Evolutionary conservation across 2,888 invertebrate species (phyloP).

Genomic region (Chaetogeoica ovagalla): DNA sequence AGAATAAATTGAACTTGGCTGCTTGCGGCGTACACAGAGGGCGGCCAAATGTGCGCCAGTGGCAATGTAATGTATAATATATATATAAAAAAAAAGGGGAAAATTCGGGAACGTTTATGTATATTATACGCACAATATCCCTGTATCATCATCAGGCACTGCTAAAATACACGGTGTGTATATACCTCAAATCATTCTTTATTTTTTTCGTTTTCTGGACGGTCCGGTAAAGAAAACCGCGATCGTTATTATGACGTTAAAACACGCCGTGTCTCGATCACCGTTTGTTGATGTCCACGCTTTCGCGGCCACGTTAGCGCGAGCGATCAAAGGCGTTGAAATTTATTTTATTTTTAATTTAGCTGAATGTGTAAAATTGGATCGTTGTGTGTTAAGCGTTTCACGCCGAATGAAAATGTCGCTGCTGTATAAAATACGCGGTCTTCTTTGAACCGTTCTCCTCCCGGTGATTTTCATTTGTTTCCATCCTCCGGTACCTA

Average conservation of each 20-base stretch:
- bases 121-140: background rate
- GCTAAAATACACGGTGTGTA: background rate
- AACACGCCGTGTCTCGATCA: too few species aligned
- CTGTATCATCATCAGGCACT: background rate
- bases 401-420: background rate
- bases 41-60: background rate
- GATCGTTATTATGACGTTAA: background rate
- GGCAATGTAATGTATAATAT: background rate
- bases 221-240: background rate
- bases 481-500: background rate
- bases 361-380: background rate
- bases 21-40: background rate
- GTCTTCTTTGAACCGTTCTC: background rate
- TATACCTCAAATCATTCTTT: background rate
- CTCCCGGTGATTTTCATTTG: background rate
- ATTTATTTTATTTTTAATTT: conserved; percentile 13
- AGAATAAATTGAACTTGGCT: conserved; percentile 23
- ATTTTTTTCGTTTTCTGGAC: background rate
- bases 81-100: background rate
- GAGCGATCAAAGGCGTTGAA: background rate
- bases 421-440: too few species aligned
- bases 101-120: background rate
- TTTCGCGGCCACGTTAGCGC: too few species aligned
- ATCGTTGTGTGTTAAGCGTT: background rate
- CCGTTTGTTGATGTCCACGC: too few species aligned